Conservation (phyloP, 2,113 vertebrate genomes). For the Candoia aspera region DNA sequence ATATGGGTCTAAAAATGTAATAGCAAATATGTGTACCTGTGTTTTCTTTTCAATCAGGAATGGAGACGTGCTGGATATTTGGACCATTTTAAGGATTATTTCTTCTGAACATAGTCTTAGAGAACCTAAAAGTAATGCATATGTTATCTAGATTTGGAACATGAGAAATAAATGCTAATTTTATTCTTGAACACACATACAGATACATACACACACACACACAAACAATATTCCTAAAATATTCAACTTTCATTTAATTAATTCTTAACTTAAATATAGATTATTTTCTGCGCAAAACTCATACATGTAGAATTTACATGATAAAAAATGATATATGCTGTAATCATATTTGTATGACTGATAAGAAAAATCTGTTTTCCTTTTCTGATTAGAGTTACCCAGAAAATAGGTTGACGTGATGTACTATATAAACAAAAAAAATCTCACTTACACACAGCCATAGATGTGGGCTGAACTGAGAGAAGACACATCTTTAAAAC, state of each 20-base stretch:
- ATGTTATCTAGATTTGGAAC: not conserved
- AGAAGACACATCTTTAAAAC: slow-evolving; percentile 26
- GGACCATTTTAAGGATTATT: not conserved
- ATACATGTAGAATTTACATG: fast-evolving
- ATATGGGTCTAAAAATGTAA: not conserved
- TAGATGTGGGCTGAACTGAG: not conserved
- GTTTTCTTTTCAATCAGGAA: not conserved
- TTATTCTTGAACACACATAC: not conserved
- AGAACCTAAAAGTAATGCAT: not conserved
- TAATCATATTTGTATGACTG: slow-evolving; percentile 5
- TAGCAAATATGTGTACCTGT: not conserved
- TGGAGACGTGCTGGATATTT: not conserved
- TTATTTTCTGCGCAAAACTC: not conserved
- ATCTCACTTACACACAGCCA: not conserved
- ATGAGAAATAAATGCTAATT: not conserved
- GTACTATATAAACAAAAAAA: not conserved
- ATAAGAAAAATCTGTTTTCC: not conserved
- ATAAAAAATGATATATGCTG: not conserved
- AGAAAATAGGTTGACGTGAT: not conserved
- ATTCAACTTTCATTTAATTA: not conserved
- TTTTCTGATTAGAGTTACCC: slow-evolving; percentile 8
- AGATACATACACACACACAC: not conserved
- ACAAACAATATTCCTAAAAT: not conserved
- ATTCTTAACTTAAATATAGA: slow-evolving; percentile 9
- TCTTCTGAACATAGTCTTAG: too few species aligned